Percentiles rank a stretch among this genome's conserved stretches.
phyloP scores from a whole-genome alignment of 2,113 vertebrate species.

The Marmota monax region DNA sequence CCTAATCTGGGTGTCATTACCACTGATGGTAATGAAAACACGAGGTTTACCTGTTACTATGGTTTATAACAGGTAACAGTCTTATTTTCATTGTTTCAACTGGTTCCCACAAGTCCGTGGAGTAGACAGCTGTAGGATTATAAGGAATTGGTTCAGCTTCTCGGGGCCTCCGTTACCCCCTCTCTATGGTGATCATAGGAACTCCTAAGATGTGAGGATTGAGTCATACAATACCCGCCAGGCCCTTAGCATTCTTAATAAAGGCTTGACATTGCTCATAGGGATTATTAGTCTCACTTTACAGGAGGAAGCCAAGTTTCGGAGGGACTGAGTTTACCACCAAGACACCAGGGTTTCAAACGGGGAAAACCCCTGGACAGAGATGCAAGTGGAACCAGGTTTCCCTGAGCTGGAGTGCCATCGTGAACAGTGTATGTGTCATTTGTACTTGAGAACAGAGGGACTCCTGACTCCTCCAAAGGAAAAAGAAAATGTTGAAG shows the following conservation, averaged over 20 bases:
- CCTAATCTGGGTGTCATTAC: rapidly evolving
- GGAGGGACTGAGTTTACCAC: not conserved
- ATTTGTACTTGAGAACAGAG: not conserved
- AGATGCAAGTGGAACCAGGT: rapidly evolving
- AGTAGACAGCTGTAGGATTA: rapidly evolving
- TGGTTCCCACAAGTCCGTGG: not conserved
- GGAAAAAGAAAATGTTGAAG: not conserved
- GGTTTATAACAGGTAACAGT: not conserved
- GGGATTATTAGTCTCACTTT: not conserved
- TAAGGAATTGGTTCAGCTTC: not conserved
- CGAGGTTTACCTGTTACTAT: not conserved
- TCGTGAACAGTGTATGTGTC: rapidly evolving
- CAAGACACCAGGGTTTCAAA: not conserved
- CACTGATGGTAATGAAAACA: rapidly evolving
- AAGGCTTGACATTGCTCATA: not conserved
- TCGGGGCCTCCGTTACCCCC: not conserved
- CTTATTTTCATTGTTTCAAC: not conserved
- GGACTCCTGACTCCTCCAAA: not conserved
- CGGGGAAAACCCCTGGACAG: not conserved
- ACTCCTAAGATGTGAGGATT: not conserved
- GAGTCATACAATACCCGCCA: rapidly evolving
- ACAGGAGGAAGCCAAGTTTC: not conserved
- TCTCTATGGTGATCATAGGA: not conserved
- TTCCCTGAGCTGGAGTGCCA: not conserved
- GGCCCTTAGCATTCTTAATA: not conserved